These are phyloP conservation scores for Pantala flavescens DNA, from an alignment of 1,140 invertebrate genomes.

Conservation along the genomic window DNA sequence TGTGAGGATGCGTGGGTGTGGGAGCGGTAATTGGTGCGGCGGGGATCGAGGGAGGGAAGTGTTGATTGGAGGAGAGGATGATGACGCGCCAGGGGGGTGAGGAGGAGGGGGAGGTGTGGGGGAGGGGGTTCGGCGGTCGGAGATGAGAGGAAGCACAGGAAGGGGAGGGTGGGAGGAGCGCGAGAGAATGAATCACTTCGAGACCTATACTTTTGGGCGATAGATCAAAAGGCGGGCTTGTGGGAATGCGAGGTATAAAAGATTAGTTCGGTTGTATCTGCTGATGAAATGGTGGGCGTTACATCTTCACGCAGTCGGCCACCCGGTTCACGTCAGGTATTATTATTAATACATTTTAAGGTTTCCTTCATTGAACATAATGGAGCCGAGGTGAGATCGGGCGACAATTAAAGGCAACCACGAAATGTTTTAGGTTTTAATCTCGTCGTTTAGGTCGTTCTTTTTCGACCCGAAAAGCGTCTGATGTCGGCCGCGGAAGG, in stretches of 20 bases:
- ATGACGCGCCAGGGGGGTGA: not conserved
- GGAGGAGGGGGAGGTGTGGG: not conserved
- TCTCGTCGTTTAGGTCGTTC: not conserved
- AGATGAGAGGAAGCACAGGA: not conserved
- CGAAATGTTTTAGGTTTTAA: not conserved
- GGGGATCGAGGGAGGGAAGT: slow-evolving; percentile 1
- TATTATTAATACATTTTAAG: slow-evolving; percentile 6
- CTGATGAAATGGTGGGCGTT: slow-evolving; percentile 3
- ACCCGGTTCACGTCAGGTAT: not conserved
- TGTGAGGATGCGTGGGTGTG: too few relatives aligned
- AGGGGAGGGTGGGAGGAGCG: not conserved
- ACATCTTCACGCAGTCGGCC: not conserved
- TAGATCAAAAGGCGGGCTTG: not conserved
- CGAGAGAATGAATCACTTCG: not conserved
- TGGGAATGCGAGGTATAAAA: slow-evolving; percentile 1
- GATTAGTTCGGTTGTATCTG: slow-evolving; percentile 2
- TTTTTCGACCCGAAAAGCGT: not conserved
- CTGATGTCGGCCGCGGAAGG: too few relatives aligned
- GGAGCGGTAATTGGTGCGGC: too few relatives aligned
- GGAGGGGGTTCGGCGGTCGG: not conserved
- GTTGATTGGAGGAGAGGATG: slow-evolving; percentile 3
- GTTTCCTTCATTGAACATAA: not conserved
- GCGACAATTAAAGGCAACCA: not conserved
- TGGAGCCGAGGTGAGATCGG: not conserved
- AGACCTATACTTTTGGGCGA: slow-evolving; percentile 8